Conservation (phyloP, 2,888 invertebrate genomes). For the Nemoura dubitans region DNA sequence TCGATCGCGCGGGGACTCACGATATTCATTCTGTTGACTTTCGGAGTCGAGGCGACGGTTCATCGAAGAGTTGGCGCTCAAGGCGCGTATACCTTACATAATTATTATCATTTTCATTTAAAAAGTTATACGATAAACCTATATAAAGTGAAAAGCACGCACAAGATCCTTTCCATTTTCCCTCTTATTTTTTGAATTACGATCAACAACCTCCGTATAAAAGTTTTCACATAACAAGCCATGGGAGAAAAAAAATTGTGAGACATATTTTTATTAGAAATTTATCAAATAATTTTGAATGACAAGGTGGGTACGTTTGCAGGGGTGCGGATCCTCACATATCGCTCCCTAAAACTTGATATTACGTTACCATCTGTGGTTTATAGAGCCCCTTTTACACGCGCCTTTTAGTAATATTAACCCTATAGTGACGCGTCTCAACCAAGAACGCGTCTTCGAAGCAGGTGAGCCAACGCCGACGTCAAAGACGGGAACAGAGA, state of each 20-base stretch:
- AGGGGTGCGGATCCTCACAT: not conserved
- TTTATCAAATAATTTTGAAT: constrained; percentile 7
- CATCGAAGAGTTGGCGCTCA: not conserved
- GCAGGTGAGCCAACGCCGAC: constrained; percentile 9
- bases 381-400: not conserved
- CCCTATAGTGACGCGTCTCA: not conserved
- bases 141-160: not conserved
- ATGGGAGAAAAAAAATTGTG: not conserved
- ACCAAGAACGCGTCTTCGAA: not conserved
- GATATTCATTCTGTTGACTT: not conserved
- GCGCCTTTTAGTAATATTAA: not conserved
- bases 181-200: not conserved
- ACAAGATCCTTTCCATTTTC: not conserved
- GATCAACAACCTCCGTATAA: not conserved
- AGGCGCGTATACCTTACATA: not conserved
- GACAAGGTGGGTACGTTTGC: not conserved
- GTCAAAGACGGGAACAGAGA: not conserved
- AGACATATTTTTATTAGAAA: not conserved
- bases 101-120: not conserved
- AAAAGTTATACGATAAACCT: not conserved
- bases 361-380: not conserved
- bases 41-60: not conserved
- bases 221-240: not conserved
- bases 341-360: not conserved
- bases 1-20: not conserved